These are phyloP conservation scores for Pitta sordida DNA, from an alignment of 2,113 vertebrate species.

Conservation along the genomic window DNA sequence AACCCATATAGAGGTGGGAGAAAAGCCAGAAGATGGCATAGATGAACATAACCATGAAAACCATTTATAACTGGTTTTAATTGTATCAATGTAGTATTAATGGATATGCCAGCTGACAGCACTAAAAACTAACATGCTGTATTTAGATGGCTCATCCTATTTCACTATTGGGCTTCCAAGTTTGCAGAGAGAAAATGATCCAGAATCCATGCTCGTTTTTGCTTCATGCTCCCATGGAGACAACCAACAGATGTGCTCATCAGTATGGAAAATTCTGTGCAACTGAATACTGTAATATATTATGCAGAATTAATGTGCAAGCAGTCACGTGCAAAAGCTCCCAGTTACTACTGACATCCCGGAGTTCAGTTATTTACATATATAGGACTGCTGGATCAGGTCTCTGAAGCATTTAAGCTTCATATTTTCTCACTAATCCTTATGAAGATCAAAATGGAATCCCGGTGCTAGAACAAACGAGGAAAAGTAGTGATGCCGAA, in stretches of 20 bases:
- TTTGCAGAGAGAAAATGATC: background rate
- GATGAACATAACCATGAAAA: background rate
- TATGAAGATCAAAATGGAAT: background rate
- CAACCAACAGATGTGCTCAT: slow-evolving; percentile 23
- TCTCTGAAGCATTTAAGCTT: background rate
- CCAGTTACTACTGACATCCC: background rate
- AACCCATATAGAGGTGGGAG: background rate
- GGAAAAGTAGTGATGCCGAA: background rate
- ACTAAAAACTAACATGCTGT: background rate
- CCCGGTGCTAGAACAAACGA: background rate
- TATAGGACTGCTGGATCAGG: background rate
- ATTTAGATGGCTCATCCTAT: background rate
- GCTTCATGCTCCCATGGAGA: background rate
- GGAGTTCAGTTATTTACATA: background rate
- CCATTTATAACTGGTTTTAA: background rate
- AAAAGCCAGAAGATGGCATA: background rate
- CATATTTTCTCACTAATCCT: background rate
- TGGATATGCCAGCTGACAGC: background rate
- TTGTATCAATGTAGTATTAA: background rate
- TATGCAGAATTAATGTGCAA: slow-evolving; percentile 17
- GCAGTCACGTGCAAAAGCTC: background rate
- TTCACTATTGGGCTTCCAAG: background rate
- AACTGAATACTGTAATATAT: background rate
- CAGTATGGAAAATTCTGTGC: background rate
- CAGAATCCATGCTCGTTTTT: background rate